Evolutionary conservation across 2,888 invertebrate species (phyloP).

Genomic region (Euzetes globulus): DNA sequence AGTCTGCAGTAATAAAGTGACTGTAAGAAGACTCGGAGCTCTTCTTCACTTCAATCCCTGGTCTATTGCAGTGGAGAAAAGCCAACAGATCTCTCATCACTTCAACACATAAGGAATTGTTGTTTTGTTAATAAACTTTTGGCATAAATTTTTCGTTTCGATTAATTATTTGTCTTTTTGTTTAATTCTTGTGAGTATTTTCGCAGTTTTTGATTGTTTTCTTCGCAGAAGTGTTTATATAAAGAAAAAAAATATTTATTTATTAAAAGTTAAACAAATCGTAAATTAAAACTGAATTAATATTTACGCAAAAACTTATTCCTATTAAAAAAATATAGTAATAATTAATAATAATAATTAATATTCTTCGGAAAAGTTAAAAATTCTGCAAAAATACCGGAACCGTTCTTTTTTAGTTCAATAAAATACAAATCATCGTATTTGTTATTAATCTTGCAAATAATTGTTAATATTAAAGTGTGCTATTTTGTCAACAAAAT

Average conservation of each 20-base stretch:
- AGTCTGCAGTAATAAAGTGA: background rate
- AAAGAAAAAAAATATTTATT: too few relatives aligned
- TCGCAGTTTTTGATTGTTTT: too few relatives aligned
- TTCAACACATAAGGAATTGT: background rate
- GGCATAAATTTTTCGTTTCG: background rate
- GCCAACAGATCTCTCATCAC: slow-evolving; percentile 16
- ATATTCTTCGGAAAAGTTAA: too few relatives aligned
- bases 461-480: background rate
- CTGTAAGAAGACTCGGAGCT: background rate
- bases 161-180: background rate
- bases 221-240: too few relatives aligned
- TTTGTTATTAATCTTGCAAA: background rate
- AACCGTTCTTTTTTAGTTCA: too few relatives aligned
- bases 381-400: too few relatives aligned
- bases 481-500: background rate
- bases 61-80: background rate
- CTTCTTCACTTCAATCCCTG: background rate
- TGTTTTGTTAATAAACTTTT: background rate
- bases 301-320: too few relatives aligned
- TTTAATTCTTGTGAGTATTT: background rate
- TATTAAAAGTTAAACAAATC: too few relatives aligned
- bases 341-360: too few relatives aligned
- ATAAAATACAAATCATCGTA: background rate
- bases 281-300: too few relatives aligned
- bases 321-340: too few relatives aligned